These are phyloP conservation scores for Thalassaphorura encarpata DNA, from an alignment of 1,140 invertebrate genomes.

Conservation along the genomic window DNA sequence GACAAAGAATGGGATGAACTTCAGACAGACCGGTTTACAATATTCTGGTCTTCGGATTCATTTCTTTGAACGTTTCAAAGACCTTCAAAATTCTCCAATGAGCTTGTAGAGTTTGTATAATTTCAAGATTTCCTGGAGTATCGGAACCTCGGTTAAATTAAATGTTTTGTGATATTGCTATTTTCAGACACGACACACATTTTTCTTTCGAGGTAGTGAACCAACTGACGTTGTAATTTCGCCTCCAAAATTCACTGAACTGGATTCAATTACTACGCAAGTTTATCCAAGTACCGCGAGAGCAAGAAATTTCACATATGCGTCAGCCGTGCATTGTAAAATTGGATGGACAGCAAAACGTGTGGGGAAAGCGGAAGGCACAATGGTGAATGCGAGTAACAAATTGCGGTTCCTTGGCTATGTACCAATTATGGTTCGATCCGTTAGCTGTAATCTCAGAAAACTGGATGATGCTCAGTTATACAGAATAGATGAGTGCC, in stretches of 20 bases:
- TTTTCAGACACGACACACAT: background rate
- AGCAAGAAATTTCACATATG: slow-evolving; percentile 77
- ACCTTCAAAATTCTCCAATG: too few species aligned
- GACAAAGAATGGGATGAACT: too few species aligned
- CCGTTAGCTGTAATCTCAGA: slow-evolving; percentile 86
- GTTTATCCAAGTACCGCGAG: slow-evolving; percentile 79
- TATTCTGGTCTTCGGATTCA: too few species aligned
- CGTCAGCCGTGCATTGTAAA: slow-evolving; percentile 61
- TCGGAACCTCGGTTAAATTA: background rate
- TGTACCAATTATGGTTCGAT: slow-evolving; percentile 97
- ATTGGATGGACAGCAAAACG: background rate
- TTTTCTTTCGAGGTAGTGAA: background rate
- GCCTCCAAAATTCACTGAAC: background rate
- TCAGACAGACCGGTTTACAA: too few species aligned
- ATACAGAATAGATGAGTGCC: slow-evolving; percentile 95
- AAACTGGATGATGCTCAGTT: slow-evolving; percentile 86
- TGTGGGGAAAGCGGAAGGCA: slow-evolving; percentile 60
- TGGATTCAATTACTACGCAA: background rate
- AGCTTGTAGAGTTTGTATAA: too few species aligned
- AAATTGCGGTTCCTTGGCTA: slow-evolving; percentile 88
- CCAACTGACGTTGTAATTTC: background rate
- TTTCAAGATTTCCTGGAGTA: background rate
- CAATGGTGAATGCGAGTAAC: slow-evolving; percentile 78
- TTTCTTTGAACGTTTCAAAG: too few species aligned
- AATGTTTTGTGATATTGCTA: background rate